Base-by-base conservation (phyloP, 1,140 invertebrate genomes). In the Drosophila baimaii region DNA sequence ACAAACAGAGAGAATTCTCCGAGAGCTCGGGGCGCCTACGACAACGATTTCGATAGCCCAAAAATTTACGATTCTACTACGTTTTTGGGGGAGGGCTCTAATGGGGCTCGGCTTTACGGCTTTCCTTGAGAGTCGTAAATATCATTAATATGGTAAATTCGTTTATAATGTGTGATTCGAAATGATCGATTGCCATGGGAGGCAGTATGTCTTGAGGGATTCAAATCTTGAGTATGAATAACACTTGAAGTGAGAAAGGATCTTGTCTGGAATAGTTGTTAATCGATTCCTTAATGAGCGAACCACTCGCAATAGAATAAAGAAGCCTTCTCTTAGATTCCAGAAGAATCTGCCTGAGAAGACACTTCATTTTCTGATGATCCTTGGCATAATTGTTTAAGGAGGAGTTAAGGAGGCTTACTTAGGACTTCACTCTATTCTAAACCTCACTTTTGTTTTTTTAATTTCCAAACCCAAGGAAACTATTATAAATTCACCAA, bases 1-100 rank as follows among this genome's bases (percentile, higher is more conserved):
- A 72, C 44, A 70, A 71, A 51, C 49, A 19, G n/a, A 55, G 55
- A 46, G 37, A 52, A 31, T 19, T 56, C 29, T 37, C 12, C 35
- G 31, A 47, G 31, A 47, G 31, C 21, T 17, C 1, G 47, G 27
- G 43, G 64, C 64, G 44, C 64, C 59, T 68, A 68, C 65, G 65
- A 68, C 65, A 68, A 65, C 61, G 33, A 65, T 33, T 68, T 51
- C 61, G 61, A 52, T 54, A 25, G 62, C 21, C n/a, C 8, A 66
- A 44, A 35, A 66, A 68, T 69, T 69, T 66, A 66, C 25, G 61
- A 69, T 69, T 29, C 35, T 31, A 61, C 41, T 61, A n/a, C 35
- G 25, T 61, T 41, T 58, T n/a, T 33, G 33, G 46, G 19, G 19
- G 17, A 21, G 25, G 35, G 17, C 10, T 58, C 21, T 33, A 31